A percentile compares a stretch with the other conserved stretches of the same genome.
Conservation (phyloP, 1,140 invertebrate genomes). For the Arctopsyche grandis region DNA sequence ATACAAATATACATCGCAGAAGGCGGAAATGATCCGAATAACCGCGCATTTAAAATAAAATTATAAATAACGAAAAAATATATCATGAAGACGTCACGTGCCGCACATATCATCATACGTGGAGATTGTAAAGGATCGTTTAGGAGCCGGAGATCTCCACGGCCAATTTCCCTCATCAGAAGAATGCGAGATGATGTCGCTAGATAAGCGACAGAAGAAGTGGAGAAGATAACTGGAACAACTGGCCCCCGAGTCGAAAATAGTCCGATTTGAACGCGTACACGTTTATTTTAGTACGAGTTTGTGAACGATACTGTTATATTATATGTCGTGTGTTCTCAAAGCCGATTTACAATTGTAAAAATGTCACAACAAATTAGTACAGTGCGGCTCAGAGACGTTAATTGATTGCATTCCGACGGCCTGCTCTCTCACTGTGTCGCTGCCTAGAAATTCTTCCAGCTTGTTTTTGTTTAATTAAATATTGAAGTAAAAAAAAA, state of each 20-base stretch:
- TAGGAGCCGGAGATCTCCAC: background rate
- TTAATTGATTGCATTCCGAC: no score
- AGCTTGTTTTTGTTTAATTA: no score
- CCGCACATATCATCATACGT: no score
- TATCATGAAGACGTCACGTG: background rate
- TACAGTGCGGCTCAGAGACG: no score
- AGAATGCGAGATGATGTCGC: constrained; percentile 6
- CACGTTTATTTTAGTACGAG: background rate
- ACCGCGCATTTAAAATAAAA: background rate
- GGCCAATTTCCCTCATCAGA: constrained; percentile 19
- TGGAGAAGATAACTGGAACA: background rate
- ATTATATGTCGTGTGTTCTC: background rate
- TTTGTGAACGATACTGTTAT: no score
- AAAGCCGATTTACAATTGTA: background rate
- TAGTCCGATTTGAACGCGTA: background rate
- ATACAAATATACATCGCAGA: no score
- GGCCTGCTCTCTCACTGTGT: no score
- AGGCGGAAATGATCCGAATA: background rate
- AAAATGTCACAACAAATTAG: no score
- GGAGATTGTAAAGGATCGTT: background rate
- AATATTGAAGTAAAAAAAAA: no score
- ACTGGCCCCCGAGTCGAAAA: background rate
- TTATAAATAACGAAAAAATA: background rate
- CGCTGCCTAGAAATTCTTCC: no score
- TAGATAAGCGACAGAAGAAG: background rate